Evolutionary conservation across 2,797 vertebrate species (phyloP).

Genomic region (Austrolebias charrua): DNA sequence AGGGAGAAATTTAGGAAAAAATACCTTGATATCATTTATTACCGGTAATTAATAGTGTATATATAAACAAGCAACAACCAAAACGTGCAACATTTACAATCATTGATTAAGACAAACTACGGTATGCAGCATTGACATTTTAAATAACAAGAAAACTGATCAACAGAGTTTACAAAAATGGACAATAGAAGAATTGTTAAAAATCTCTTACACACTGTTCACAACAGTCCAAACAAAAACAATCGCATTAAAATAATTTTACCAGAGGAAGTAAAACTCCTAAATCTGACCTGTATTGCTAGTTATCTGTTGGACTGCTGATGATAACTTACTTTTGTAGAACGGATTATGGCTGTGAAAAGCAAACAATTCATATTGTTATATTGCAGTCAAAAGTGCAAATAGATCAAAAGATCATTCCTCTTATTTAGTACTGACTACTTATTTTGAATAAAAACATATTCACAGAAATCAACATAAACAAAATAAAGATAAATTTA

Average conservation of each 20-base stretch:
- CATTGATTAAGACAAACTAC: neutral
- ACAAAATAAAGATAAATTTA: neutral
- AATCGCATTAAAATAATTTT: neutral
- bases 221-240: neutral
- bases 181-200: neutral
- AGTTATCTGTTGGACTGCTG: neutral
- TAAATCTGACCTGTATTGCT: neutral
- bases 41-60: neutral
- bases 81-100: neutral
- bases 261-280: neutral
- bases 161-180: neutral
- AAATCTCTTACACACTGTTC: neutral
- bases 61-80: neutral
- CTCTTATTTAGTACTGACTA: neutral
- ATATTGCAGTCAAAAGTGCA: neutral
- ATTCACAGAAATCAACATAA: neutral
- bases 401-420: neutral
- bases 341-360: too few species aligned
- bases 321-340: neutral
- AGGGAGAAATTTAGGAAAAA: neutral
- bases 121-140: neutral
- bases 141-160: neutral
- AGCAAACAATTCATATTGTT: too few species aligned
- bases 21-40: neutral
- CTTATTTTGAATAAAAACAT: constrained; percentile 1